Base-by-base conservation (phyloP, 2,888 invertebrate species). In the Diarsia mendica region DNA sequence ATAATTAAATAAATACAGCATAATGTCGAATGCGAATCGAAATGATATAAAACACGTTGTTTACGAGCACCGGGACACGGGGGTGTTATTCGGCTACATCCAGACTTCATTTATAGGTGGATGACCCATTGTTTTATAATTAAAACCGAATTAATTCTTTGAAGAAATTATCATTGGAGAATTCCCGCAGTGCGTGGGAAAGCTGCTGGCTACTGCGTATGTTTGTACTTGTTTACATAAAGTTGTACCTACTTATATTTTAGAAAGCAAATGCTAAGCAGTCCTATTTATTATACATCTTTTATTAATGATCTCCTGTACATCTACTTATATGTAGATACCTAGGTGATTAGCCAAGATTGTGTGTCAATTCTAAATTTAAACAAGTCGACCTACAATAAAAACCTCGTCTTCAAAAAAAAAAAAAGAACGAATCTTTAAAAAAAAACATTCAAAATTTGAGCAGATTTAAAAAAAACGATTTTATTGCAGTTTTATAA, bases 1-100 rank as follows among this genome's bases (percentile, higher is more conserved):
- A 86, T 90, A 90, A 90, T 91, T 89, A 91, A 90, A 90, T 90
- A 89, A 91, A 89, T 89, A 82, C 85, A 75, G 86, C 82, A 86
- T 83, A 80, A 80, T 87, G 89, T 90, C 89, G 90, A 90, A 90
- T 88, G 83, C 86, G 83, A 85, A 75, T 86, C 85, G 85, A 81
- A 76, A 76, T 84, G 82, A 85, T 89, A 91, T 93, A 92, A 93
- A 92, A 89, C 86, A 79, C 72, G 84, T 80, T 90, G 88, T 93
- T 93, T 92, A 93, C 88, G 91, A 90, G 79, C 87, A 80, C 48
- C 23, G 67, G 64, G 80, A 82, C 53, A 65, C 66, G 53, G 71
- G 67, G 67, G 72, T 70, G 73, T 77, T 82, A 77, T 75, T 81
- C 44, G 75, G 64, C 71, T 55, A 63, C 72, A 68, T 79, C 61